A percentile compares a stretch with the other conserved stretches of the same genome.
Conservation (phyloP, 2,888 invertebrate species). For the Tinea trinotella region DNA sequence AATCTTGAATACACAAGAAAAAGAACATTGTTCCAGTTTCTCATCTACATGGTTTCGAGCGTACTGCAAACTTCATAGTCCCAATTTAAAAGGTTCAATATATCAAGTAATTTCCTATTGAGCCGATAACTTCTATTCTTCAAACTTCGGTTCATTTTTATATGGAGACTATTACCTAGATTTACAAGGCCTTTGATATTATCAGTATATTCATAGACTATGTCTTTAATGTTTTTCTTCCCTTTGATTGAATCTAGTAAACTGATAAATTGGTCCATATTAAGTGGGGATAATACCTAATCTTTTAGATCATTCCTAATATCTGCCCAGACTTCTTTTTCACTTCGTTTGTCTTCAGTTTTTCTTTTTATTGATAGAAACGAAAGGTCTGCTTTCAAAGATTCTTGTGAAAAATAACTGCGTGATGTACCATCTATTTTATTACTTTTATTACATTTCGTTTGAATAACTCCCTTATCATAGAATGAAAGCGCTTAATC, state of each 20-base stretch:
- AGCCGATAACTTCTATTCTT: constrained; percentile 20
- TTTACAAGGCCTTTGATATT: not conserved
- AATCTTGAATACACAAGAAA: no score
- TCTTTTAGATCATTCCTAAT: constrained; percentile 18
- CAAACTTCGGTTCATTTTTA: constrained; percentile 19
- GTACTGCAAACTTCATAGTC: no score
- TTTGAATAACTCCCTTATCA: no score
- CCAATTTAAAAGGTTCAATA: no score
- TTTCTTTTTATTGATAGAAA: not conserved
- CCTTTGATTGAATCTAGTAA: constrained; percentile 21
- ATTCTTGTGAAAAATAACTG: not conserved
- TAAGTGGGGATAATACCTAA: constrained; percentile 9
- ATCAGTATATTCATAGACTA: constrained; percentile 15
- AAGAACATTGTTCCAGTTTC: no score
- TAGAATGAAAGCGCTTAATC: no score
- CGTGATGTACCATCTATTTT: constrained; percentile 11
- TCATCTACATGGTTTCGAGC: no score
- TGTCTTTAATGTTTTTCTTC: constrained; percentile 22
- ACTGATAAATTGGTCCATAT: constrained; percentile 23
- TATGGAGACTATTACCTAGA: constrained; percentile 11
- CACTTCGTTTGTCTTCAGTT: constrained; percentile 17
- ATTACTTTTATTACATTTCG: no score
- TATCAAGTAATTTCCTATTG: constrained; percentile 14
- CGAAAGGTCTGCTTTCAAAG: not conserved
- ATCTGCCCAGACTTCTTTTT: constrained; percentile 22